These are phyloP conservation scores for Scaptomyza parva DNA, from an alignment of 2,888 invertebrate species.

Conservation along the genomic window DNA sequence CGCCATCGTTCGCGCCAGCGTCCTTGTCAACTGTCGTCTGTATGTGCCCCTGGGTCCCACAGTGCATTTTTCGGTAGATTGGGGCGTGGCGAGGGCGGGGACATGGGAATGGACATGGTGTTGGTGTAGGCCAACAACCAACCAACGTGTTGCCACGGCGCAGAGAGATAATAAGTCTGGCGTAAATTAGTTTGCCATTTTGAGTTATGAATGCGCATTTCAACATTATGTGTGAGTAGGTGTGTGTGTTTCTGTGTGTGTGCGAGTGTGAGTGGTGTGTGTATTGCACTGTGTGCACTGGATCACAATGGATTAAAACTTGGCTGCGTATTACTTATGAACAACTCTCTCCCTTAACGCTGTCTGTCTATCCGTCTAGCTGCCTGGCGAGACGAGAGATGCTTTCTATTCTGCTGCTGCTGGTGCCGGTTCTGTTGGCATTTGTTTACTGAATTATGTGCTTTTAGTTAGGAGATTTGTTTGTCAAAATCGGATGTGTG, in stretches of 20 bases:
- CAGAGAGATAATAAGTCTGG: slow-evolving; percentile 76
- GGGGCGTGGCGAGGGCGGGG: neutral
- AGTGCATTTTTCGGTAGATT: slow-evolving; percentile 19
- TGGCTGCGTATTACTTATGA: slow-evolving; percentile 56
- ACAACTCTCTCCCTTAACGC: slow-evolving; percentile 10
- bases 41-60: neutral
- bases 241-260: slow-evolving; percentile 10
- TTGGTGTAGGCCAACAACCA: slow-evolving; percentile 13
- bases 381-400: neutral
- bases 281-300: slow-evolving; percentile 43
- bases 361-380: too few species aligned
- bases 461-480: slow-evolving; percentile 10
- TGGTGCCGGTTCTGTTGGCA: slow-evolving; percentile 1
- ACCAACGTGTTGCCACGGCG: slow-evolving; percentile 63
- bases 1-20: slow-evolving; percentile 42
- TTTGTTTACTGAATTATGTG: slow-evolving; percentile 22
- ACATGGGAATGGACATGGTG: slow-evolving; percentile 7
- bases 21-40: slow-evolving; percentile 50
- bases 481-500: slow-evolving; percentile 18
- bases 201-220: slow-evolving; percentile 81
- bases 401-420: neutral
- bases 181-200: slow-evolving; percentile 80
- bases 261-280: slow-evolving; percentile 3
- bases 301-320: slow-evolving; percentile 66
- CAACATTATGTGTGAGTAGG: slow-evolving; percentile 32